Conservation (phyloP, 2,113 vertebrate genomes). For the Tragelaphus buxtoni region DNA sequence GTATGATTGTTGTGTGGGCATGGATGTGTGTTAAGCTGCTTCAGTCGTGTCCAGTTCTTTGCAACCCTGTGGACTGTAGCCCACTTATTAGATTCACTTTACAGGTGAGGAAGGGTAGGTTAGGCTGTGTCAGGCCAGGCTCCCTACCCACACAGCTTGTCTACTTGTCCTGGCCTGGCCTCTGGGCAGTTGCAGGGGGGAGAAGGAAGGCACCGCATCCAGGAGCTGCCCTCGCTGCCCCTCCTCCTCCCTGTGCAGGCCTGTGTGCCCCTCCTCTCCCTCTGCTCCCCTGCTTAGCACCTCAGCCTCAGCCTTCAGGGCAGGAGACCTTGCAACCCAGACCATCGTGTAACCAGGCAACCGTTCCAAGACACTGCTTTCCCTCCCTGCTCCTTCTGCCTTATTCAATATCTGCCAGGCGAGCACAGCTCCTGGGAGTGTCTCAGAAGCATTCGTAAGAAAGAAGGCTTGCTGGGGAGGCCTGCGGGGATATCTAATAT, state of each 20-base stretch:
- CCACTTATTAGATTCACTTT: not conserved
- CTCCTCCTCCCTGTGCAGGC: not conserved
- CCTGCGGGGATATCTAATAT: not conserved
- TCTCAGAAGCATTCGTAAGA: not conserved
- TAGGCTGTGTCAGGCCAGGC: not conserved
- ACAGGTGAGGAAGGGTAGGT: not conserved
- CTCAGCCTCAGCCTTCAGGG: not conserved
- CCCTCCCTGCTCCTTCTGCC: not conserved
- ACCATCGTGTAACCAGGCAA: slow-evolving; percentile 39
- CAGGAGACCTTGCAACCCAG: not conserved
- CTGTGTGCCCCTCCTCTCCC: not conserved
- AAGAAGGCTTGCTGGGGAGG: not conserved
- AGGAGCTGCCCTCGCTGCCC: not conserved
- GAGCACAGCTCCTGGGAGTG: not conserved
- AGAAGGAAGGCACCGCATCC: not conserved
- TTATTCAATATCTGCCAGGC: slow-evolving; percentile 11
- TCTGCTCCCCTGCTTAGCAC: too few species aligned
- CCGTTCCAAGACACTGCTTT: not conserved
- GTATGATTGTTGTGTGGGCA: not conserved
- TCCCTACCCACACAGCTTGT: not conserved
- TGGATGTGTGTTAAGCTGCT: not conserved
- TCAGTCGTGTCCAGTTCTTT: not conserved
- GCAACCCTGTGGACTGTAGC: not conserved
- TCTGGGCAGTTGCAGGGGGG: rapidly evolving
- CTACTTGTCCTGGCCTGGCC: not conserved